Evolutionary conservation across 2,113 vertebrate genomes (phyloP), one percentile per base, ranked within the genome.

Genomic region (Probosciger aterrimus): DNA sequence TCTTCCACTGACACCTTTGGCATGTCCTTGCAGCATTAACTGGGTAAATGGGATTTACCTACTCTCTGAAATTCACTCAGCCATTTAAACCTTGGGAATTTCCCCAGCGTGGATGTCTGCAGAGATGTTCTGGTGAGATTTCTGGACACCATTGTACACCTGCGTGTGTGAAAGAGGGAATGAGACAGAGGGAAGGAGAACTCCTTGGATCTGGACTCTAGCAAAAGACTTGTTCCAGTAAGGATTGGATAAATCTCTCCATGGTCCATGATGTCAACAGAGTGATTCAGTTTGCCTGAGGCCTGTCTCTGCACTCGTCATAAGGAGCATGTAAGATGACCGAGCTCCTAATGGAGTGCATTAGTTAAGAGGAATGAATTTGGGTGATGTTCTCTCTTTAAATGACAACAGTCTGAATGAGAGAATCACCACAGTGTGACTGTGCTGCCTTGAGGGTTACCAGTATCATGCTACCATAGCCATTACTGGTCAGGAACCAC

Each of bases 221-320:
- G 27, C 30, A 55, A 41, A 18, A 53, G 17, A 5, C 30, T 23
- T 9, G 30, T 31, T 63, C 68, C 41, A 52, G 2, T 3, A 49
- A 64, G 20, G 4, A 63, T 28, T 71, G 46, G 74, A 46, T 8
- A 22, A 53, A 18, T 30, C 11, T 22, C 69, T 80, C 37, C 25
- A 4, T 5, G 23, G 27, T n/a, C 31, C 3, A 1, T 1, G 1
- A 25, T 25, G 33, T 20, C 83, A n/a, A 3, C 20, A 41, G 43
- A 31, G 19, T 6, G 33, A 52, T 43, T 67, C 46, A 3, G 53
- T 1, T 55, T 37, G 43, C 14, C 30, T 39, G 44, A 69, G 46
- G 17, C 59, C 24, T 25, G 35, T 69, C 35, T 90, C 82, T 74
- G 35, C n/a, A 49, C 28, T 39, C 44, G 18, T 27, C 79, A 12